Conservation (phyloP, 2,888 invertebrate genomes). For the Drosophila ustulata region DNA sequence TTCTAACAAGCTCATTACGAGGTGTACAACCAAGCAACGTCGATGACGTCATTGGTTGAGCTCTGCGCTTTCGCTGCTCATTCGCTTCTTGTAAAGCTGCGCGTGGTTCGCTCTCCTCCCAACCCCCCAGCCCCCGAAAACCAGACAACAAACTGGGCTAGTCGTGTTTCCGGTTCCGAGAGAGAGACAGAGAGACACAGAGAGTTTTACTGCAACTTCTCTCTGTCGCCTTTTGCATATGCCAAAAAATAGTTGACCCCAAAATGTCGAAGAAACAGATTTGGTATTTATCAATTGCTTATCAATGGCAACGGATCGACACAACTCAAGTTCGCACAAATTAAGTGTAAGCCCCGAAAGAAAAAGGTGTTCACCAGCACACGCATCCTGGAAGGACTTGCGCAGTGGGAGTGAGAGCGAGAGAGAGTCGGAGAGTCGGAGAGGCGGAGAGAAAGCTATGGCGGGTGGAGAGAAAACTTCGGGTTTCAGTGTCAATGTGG, state of each 20-base stretch:
- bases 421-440: slow-evolving; percentile 16
- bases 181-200: not conserved
- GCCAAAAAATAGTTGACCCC: slow-evolving; percentile 20
- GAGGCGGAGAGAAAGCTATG: not conserved
- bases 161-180: slow-evolving; percentile 21
- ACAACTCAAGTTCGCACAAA: slow-evolving; percentile 23
- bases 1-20: slow-evolving; percentile 78
- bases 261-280: slow-evolving; percentile 23
- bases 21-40: slow-evolving; percentile 27
- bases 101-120: slow-evolving; percentile 31
- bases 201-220: not conserved
- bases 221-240: slow-evolving; percentile 2
- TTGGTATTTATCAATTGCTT: slow-evolving; percentile 46
- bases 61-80: slow-evolving; percentile 60
- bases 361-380: slow-evolving; percentile 23
- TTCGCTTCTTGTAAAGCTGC: slow-evolving; percentile 64
- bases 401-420: slow-evolving; percentile 38
- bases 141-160: not conserved
- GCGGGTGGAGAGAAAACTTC: slow-evolving; percentile 13
- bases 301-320: slow-evolving; percentile 37
- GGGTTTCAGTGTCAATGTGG: slow-evolving; percentile 57
- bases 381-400: slow-evolving; percentile 52
- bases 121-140: not conserved
- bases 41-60: slow-evolving; percentile 80
- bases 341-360: not conserved